These are phyloP conservation scores for Bolinopsis microptera DNA, from an alignment of 37 sponge, comb jelly and placozoan genomes.

Conservation along the genomic window DNA sequence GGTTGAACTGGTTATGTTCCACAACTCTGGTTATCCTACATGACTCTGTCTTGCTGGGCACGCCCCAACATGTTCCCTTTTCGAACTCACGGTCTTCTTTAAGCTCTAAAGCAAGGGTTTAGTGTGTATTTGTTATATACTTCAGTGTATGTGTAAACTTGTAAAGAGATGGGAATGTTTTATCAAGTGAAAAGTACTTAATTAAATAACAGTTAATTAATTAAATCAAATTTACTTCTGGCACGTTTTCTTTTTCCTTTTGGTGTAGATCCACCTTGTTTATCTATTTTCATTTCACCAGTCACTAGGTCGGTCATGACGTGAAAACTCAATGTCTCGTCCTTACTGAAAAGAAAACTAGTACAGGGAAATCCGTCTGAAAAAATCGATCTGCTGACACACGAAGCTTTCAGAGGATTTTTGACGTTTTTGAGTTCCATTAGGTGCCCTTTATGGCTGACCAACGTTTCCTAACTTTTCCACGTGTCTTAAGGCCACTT, in stretches of 20 bases:
- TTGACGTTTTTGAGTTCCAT: no score
- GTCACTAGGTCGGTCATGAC: not conserved
- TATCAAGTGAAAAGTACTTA: no score
- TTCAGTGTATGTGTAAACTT: not conserved
- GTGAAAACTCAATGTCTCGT: not conserved
- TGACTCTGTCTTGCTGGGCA: not conserved
- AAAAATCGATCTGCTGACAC: no score
- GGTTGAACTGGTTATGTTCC: conserved; percentile 46
- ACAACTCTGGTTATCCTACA: conserved; percentile 9
- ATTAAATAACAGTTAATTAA: no score
- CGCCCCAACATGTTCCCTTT: conserved; percentile 19
- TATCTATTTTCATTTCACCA: not conserved
- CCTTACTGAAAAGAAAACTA: not conserved
- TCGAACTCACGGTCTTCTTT: not conserved
- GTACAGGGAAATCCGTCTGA: no score
- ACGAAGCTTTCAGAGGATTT: no score
- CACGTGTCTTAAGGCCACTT: no score
- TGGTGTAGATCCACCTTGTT: no score
- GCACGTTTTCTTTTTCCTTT: not conserved
- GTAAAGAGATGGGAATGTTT: no score
- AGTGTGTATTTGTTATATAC: not conserved
- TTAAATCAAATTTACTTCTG: not conserved
- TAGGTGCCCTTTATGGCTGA: no score
- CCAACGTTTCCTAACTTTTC: no score
- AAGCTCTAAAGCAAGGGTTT: not conserved